Evolutionary conservation across 2,888 invertebrate genomes (phyloP), one percentile per base, ranked within the genome.

Genomic region (Trichopria drosophilae): DNA sequence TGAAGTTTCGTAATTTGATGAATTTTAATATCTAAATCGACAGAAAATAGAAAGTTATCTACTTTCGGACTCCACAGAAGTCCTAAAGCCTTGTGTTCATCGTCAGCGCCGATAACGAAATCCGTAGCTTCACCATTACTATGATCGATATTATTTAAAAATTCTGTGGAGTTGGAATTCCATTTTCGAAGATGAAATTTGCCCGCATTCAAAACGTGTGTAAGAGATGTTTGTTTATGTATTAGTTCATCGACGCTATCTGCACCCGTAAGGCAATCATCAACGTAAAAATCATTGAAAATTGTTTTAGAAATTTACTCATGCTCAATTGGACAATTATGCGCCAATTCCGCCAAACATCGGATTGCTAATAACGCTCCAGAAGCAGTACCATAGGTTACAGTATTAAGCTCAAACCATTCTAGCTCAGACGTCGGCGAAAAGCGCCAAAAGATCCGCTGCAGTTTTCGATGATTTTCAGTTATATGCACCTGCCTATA

Each of bases 221-320:
- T n/a, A n/a, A n/a, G n/a, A n/a, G n/a, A n/a, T n/a, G n/a, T n/a
- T n/a, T n/a, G n/a, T n/a, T n/a, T n/a, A n/a, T n/a, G n/a, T n/a
- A n/a, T n/a, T n/a, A n/a, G n/a, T 32, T 63, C 51, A 6, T 53
- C 53, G 1, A 53, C n/a, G 6, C 60, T 45, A 16, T 42, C 10
- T 1, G 57, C 58, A 9, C 62, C 63, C 1, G 60, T 39, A 4
- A 66, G 12, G 1, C 62, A 34, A 51, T 68, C 66, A 40, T 71
- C 67, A 3, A 69, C 63, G 36, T 70, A 68, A 10, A 63, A 55
- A 31, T 66, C 59, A 1, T 42, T 31, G 6, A 15, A 24, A 7
- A 62, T 6, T 6, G 52, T 35, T 15, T 47, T 13, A 1, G 55
- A 36, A 4, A 61, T 60, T 1, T 34, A 12, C 1, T 64, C 61